Evolutionary conservation across 2,797 vertebrate species (phyloP).

Genomic region (Macroramphosus scolopax): DNA sequence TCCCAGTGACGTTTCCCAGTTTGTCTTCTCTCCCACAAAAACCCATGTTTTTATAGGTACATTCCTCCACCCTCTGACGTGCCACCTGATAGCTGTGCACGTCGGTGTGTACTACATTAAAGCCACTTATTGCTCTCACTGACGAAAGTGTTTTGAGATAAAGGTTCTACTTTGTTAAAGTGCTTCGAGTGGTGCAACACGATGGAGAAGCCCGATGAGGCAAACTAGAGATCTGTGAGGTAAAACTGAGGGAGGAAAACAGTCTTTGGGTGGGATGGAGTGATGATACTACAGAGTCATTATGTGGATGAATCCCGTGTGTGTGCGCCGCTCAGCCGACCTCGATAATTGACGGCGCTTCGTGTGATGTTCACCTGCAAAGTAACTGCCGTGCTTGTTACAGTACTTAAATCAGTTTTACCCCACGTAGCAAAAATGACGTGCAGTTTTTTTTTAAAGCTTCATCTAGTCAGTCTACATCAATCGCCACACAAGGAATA

Average conservation of each 20-base stretch:
- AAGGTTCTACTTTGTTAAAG: constrained; percentile 61
- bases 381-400: not conserved
- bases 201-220: not conserved
- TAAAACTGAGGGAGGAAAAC: constrained; percentile 18
- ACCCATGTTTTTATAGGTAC: too few relatives aligned
- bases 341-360: constrained; percentile 1
- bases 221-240: constrained; percentile 8
- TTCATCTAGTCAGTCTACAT: too few relatives aligned
- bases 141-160: constrained; percentile 34
- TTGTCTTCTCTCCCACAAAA: constrained; percentile 3
- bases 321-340: too few relatives aligned
- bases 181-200: constrained; percentile 44
- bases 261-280: constrained; percentile 12
- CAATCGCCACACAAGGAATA: too few relatives aligned
- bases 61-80: constrained; percentile 19
- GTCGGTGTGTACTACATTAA: constrained; percentile 22
- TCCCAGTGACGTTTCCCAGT: not conserved
- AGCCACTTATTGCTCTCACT: constrained; percentile 65
- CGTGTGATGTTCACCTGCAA: not conserved
- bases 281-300: constrained; percentile 12
- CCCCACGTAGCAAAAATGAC: not conserved
- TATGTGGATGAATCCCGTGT: constrained; percentile 9
- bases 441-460: too few relatives aligned
- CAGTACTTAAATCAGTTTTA: constrained; percentile 6
- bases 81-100: constrained; percentile 30